Percentiles rank a stretch among this genome's conserved stretches.
Conservation (phyloP, 30 jellyfish, hydroid and myxozoan genomes). For the Aurelia coerulea region DNA sequence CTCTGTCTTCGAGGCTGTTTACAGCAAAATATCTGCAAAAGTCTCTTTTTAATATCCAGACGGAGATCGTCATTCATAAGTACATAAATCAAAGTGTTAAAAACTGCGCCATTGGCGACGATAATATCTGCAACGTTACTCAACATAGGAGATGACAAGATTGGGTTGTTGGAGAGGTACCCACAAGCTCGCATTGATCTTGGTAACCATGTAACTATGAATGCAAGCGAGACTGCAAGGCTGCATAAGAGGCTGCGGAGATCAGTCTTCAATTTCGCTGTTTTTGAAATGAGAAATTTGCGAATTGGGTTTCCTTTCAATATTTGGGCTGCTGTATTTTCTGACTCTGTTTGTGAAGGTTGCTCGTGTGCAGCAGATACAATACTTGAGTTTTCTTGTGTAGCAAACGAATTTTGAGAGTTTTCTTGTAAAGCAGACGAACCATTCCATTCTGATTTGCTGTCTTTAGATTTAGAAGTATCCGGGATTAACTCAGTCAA, state of each 20-base stretch:
- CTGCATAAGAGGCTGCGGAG: constrained; percentile 17
- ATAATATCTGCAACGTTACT: constrained; percentile 36
- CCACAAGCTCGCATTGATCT: constrained; percentile 40
- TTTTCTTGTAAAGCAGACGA: too few species aligned
- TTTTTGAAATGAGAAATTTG: too few species aligned
- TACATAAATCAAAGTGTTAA: constrained; percentile 31
- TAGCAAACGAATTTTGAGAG: too few species aligned
- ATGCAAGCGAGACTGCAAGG: constrained; percentile 32
- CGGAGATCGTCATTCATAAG: constrained; percentile 32
- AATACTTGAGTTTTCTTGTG: too few species aligned
- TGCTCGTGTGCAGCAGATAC: background rate
- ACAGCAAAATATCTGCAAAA: background rate
- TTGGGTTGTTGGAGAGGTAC: constrained; percentile 7
- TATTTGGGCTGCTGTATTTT: background rate
- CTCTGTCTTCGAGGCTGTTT: too few species aligned
- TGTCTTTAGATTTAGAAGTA: too few species aligned
- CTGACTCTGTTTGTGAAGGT: background rate
- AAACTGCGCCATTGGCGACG: constrained; percentile 9
- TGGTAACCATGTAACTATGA: constrained; percentile 30
- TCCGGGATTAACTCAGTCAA: too few species aligned
- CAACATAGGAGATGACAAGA: constrained; percentile 2
- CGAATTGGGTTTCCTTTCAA: background rate
- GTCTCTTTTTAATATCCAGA: background rate
- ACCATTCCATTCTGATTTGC: too few species aligned
- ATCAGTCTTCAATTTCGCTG: background rate